Base-by-base conservation (phyloP, 1,140 invertebrate genomes). In the Argopecten irradians region DNA sequence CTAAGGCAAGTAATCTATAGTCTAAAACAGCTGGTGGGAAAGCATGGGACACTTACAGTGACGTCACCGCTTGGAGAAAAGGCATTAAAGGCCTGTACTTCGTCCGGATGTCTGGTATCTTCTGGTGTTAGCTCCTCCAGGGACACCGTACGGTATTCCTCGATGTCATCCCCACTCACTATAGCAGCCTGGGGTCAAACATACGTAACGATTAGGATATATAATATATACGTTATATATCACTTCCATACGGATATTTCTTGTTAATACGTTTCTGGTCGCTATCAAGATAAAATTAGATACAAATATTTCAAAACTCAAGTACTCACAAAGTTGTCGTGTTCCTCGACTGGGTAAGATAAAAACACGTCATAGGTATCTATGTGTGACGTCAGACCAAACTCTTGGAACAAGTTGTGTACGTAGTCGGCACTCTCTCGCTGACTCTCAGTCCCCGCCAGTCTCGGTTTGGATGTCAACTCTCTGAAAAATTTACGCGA, bases 21-120 rank as follows among this genome's bases (percentile, higher is more conserved):
- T 0, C 41, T 1, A 39, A 19, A 28, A 7, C 41, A 36, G 13
- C 13, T 0, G 55, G 34, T 19, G 22, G 41, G 55, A 85, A 85
- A 43, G 0, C 0, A 1, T 33, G 71, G 22, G 39, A 71, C 86
- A 86, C 39, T 32, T 86, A 92, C 92, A 85, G 55, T 34, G 55
- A 90, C 89, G 7, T 35, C 83, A 32, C 91, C 92, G 43, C 83
- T 89, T 35, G 89, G 90, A 14, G 92, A 91, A 82, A 88, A 93
- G 8, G 92, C 91, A 83, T 87, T 89, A 86, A 91, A 93, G 16
- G 88, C 33, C 71, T 88, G 85, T 16, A 46, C 46, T 82, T 91
- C 46, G 35, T 87, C 82, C n/a, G 55, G 55, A 71, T 71, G 55
- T 71, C 55, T 71, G 22, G 55, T 71, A 71, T 71, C 55, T 3